Base-by-base conservation (phyloP, 2,888 invertebrate genomes). In the Ormyrus labotus region DNA sequence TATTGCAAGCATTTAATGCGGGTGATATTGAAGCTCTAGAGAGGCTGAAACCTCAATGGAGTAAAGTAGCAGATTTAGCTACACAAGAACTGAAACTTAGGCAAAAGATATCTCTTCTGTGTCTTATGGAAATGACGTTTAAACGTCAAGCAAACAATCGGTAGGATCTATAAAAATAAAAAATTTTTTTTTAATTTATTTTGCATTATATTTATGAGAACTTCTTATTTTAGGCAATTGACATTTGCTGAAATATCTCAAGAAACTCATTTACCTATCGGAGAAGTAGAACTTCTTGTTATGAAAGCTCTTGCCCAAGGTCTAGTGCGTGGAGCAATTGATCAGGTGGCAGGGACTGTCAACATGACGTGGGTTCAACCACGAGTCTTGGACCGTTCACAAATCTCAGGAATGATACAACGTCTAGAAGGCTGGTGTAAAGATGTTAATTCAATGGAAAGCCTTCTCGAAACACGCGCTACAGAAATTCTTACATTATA, bases 51-150 rank as follows among this genome's bases (percentile, higher is more conserved):
- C 92, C 94, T 0, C 93, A 94, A 81, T 96, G 97, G 97, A 92
- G 93, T 5, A 93, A 94, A 81, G 95, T 97, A 84, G 95, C 97
- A 0, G 98, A 98, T 91, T 92, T 99, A 34, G 94, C 94, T 9
- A 94, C 96, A 0, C 95, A 97, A 83, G 97, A 98, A 88, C 90
- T 94, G 0, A 94, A 95, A 87, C 92, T 99, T 84, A 92, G 96
- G 34, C 96, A 97, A 91, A 99, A 99, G 92, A 98, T 99, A 82
- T 97, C 97, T 0, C 93, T 99, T 34, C 92, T 99, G 13, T 98
- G 99, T 89, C 93, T 99, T 0, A 99, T 99, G 98, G 98, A 99
- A 95, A 98, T 99, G 97, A 98, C 99, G 0, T 98, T 99, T 89
- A 97, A 96, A 89, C 94, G 98, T 71, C 95, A 98, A 0, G 96